Conservation (phyloP, 2,113 vertebrate genomes). For the Pomatostomus ruficeps region DNA sequence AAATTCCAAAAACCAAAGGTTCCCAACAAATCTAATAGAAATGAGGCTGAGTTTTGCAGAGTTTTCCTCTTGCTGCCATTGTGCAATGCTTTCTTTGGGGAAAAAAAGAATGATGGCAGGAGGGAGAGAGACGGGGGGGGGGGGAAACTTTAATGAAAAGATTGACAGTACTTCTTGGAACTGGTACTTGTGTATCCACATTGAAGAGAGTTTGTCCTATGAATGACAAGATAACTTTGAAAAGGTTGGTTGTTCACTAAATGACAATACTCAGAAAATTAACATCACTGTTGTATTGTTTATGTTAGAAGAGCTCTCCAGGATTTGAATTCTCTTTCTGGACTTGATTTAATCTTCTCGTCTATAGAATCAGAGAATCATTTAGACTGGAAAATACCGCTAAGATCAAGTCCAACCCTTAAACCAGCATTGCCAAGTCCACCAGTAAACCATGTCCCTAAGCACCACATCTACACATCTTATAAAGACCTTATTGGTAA, state of each 20-base stretch:
- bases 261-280: background rate
- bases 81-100: background rate
- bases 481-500: background rate
- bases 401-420: background rate
- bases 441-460: background rate
- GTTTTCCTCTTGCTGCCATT: background rate
- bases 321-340: background rate
- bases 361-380: background rate
- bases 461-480: background rate
- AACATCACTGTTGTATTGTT: background rate
- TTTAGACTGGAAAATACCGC: background rate
- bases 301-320: background rate
- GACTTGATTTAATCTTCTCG: background rate
- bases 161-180: background rate
- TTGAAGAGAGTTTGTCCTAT: background rate
- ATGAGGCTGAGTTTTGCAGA: background rate
- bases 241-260: slow-evolving; percentile 5
- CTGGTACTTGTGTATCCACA: background rate
- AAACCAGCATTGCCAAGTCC: background rate
- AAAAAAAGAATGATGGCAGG: background rate
- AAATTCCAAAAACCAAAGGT: background rate
- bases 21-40: background rate
- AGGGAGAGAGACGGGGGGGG: accelerated
- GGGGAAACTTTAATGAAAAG: background rate
- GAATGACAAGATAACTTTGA: background rate